Base-by-base conservation (phyloP, 2,888 invertebrate species). In the Pinctada fucata region DNA sequence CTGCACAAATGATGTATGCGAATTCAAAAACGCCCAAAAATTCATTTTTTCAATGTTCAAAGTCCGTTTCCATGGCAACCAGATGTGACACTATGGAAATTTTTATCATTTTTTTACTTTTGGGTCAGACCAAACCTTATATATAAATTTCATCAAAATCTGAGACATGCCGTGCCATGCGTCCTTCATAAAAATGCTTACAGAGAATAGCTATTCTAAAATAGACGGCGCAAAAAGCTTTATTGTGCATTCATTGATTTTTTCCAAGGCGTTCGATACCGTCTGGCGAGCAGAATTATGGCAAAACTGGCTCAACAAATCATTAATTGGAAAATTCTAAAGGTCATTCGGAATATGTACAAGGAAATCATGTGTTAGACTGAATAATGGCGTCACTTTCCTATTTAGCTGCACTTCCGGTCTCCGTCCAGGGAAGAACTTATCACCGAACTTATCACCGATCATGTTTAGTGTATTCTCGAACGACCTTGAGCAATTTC, bases 211-310 rank as follows among this genome's bases (percentile, higher is more conserved):
- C n/a, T n/a, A n/a, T n/a, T 64, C 66, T 48, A 66, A 65, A 52
- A 67, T 65, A 51, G 16, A 31, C 48, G 65, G 72, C 76, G 48
- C 3, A 70, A 51, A 58, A 75, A 78, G 68, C 70, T 82, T 69
- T 79, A 78, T 58, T 80, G 77, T 49, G 67, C 78, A 45, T 80
- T 78, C 72, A 51, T 75, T 45, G 77, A 75, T 64, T 78, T 80
- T 48, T 73, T 52, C 31, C 13, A 48, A 45, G 51, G 81, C 81
- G 2, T 81, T 81, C 69, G 78, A 81, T 67, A 78, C 6, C 31
- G 31, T 31, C 31, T 72, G 71, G 72, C 49, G 78, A 48, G 51
- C n/a, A 2, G 52, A 73, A 13, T 63, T 80, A 0, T 80, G 74
- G 74, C 71, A 67, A 16, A 81, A 76, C 48, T 79, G 4, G 5